phyloP scores from a whole-genome alignment of 2,113 vertebrate species.

The Toxostoma redivivum region DNA sequence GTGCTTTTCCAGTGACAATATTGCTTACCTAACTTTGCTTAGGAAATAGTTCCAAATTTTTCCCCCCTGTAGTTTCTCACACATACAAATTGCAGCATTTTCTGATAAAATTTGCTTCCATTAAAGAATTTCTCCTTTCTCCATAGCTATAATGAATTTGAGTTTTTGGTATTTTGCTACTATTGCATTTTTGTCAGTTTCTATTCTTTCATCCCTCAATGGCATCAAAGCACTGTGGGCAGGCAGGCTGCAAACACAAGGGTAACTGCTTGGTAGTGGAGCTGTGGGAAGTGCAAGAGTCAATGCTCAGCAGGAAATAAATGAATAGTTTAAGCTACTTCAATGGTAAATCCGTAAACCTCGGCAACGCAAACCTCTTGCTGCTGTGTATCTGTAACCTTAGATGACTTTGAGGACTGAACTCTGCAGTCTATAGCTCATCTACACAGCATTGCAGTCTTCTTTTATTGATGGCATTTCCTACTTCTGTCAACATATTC shows the following conservation, averaged over 20 bases:
- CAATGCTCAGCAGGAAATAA: background rate
- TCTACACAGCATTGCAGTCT: background rate
- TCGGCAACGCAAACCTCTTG: background rate
- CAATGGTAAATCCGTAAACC: background rate
- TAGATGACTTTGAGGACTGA: constrained; percentile 8
- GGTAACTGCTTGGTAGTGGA: background rate
- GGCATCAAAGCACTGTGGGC: background rate
- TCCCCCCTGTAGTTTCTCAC: background rate
- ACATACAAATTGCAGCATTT: background rate
- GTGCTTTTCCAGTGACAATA: background rate
- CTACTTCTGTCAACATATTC: background rate
- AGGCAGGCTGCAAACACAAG: background rate
- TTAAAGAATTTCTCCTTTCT: background rate
- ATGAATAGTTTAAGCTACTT: constrained; percentile 10
- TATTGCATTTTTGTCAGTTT: background rate
- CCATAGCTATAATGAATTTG: background rate
- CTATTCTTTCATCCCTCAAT: background rate
- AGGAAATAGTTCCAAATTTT: background rate
- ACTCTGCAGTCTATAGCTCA: background rate
- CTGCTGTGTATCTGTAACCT: background rate
- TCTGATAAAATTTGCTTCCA: background rate
- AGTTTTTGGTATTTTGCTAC: background rate
- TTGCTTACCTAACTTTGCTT: background rate
- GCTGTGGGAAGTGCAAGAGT: background rate
- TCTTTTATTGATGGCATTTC: background rate